Evolutionary conservation across 2,797 vertebrate species (phyloP), one percentile per base, ranked within the genome.

Genomic region (Sebastes trivittatus): DNA sequence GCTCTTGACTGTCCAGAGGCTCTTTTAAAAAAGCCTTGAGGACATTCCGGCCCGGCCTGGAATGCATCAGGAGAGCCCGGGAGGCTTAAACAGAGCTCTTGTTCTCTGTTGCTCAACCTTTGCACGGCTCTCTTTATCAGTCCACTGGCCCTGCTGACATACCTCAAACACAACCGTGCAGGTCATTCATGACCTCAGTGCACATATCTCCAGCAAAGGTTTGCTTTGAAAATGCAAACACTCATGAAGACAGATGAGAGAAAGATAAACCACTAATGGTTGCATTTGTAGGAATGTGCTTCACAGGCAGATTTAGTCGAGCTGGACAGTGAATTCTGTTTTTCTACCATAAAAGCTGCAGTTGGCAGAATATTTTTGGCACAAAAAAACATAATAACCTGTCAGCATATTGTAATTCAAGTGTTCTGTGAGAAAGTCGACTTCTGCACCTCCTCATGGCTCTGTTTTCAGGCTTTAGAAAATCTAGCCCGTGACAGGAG

Each of bases 71-170:
- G 32, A 23, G 70, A 70, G 55, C 46, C 54, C 18, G 34, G 65
- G 29, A 11, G 52, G 62, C 36, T 82, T 85, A 73, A 90, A 90
- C 72, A 73, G 74, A 65, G 84, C 80, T 86, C 87, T 86, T 90
- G 87, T 93, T 93, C 84, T 83, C 42, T 80, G 77, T 92, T 89
- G 84, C 90, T 86, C 84, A 92, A 94, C 89, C 89, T 88, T 88
- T 87, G 85, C 83, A 67, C 84, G 66, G 70, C 55, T 78, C 46
- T 65, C 25, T 82, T 93, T 89, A 90, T 94, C 90, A 89, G 91
- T 32, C 0, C 68, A 13, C 70, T 7, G 56, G 83, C 42, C 30
- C 75, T 52, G 70, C 86, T 80, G 73, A 82, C 88, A 91, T 87
- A 73, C 85, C 83, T 86, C 87, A 89, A 89, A 90, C 83, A 89